Percentiles rank a stretch among this genome's conserved stretches.
These are phyloP conservation scores for Bos javanicus DNA, from an alignment of 2,113 vertebrate genomes.

Conservation along the genomic window DNA sequence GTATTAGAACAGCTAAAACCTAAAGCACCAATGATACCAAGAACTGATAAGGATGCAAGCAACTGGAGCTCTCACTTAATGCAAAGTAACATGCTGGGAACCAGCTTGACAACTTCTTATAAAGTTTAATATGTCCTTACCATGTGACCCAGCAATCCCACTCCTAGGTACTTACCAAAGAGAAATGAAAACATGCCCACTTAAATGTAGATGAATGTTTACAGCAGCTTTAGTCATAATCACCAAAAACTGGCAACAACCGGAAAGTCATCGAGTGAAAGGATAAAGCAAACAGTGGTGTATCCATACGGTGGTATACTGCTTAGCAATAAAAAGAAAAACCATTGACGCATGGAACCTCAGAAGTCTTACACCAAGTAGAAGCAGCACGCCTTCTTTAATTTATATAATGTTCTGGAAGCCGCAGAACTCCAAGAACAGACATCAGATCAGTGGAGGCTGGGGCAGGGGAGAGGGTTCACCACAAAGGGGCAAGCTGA, in stretches of 20 bases:
- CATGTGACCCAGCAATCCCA: neutral
- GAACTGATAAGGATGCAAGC: neutral
- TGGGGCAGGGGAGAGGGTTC: neutral
- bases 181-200: neutral
- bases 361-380: neutral
- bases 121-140: neutral
- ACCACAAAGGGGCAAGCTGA: neutral
- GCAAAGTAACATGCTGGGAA: neutral
- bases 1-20: neutral
- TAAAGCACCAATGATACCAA: neutral
- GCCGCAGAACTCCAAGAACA: neutral
- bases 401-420: neutral
- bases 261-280: neutral
- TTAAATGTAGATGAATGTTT: neutral
- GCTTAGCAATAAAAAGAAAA: neutral
- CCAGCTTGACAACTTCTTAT: neutral
- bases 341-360: rapidly evolving
- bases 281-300: neutral
- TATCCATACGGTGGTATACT: neutral
- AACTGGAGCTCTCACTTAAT: neutral
- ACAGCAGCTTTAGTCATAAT: neutral
- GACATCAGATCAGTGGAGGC: neutral
- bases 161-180: neutral
- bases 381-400: neutral
- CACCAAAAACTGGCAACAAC: neutral